Evolutionary conservation across 2,797 vertebrate species (phyloP), one percentile per base, ranked within the genome.

Genomic region (Malurus splendens): DNA sequence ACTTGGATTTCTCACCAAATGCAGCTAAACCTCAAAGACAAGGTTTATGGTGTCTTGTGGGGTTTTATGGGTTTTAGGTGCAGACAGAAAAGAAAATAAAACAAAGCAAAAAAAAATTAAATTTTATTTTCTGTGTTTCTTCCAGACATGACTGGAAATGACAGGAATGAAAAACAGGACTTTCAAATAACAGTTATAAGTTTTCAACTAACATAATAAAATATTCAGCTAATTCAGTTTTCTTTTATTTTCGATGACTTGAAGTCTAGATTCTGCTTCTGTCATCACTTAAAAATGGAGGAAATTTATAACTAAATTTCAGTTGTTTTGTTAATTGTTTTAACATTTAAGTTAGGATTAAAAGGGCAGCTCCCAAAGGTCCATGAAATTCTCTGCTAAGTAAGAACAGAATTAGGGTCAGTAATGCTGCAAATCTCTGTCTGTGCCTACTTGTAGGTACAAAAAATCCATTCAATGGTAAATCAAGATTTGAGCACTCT

Each of bases 141-240:
- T 38, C 24, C 41, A 89, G 47, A 36, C 39, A 18, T 89, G 86
- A 73, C 39, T 82, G 78, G 57, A 91, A 82, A 91, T 56, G 19
- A 66, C 19, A 84, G 30, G 44, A 94, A 91, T 88, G 45, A 76
- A 66, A 82, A 93, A 45, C 81, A 84, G 70, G 41, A 36, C 18
- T 72, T 90, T 27, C n/a, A 81, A 79, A 90, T 70, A 86, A 65
- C 47, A 24, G 51, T 73, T 71, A 76, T 41, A 57, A 61, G 27
- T 44, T 84, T 88, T 86, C 71, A 79, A 70, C 55, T 91, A 81
- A 67, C 17, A 79, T 30, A 17, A 88, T 84, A 73, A 83, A 85
- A 87, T 89, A 84, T 59, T 90, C 73, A 50, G 17, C 51, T 90
- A 91, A 88, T 88, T 84, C 27, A 82, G 18, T 91, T 94, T 90